Percentiles rank a stretch among this genome's conserved stretches.
Conservation (phyloP, 2,113 vertebrate species). For the Dromiciops gliroides region DNA sequence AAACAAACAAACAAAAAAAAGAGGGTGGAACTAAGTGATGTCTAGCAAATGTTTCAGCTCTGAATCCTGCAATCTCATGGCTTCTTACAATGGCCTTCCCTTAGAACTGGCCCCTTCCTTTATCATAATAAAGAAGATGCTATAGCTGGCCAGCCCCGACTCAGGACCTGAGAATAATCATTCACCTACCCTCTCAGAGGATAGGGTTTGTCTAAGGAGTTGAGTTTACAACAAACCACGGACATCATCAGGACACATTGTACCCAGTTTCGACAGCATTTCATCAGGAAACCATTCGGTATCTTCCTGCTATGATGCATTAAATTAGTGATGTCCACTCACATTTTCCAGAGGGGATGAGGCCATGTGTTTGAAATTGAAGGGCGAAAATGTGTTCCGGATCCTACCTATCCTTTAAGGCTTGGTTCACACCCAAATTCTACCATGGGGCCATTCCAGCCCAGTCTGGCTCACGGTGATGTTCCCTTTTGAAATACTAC, state of each 20-base stretch:
- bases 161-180: background rate
- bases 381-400: background rate
- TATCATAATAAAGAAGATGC: background rate
- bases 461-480: background rate
- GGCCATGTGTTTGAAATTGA: background rate
- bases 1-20: no score
- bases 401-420: background rate
- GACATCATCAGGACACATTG: background rate
- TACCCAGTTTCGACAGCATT: background rate
- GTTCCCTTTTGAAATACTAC: background rate
- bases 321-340: background rate
- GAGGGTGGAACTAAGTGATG: background rate
- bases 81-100: background rate
- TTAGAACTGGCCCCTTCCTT: background rate
- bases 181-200: background rate
- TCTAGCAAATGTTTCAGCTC: background rate
- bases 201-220: background rate
- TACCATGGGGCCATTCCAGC: background rate
- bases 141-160: background rate
- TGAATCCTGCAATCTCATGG: background rate
- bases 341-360: background rate
- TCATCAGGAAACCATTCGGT: background rate
- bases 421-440: background rate
- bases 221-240: background rate
- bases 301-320: background rate